phyloP scores from a whole-genome alignment of 2,797 vertebrate genomes.

The Pipistrellus pipistrellus region DNA sequence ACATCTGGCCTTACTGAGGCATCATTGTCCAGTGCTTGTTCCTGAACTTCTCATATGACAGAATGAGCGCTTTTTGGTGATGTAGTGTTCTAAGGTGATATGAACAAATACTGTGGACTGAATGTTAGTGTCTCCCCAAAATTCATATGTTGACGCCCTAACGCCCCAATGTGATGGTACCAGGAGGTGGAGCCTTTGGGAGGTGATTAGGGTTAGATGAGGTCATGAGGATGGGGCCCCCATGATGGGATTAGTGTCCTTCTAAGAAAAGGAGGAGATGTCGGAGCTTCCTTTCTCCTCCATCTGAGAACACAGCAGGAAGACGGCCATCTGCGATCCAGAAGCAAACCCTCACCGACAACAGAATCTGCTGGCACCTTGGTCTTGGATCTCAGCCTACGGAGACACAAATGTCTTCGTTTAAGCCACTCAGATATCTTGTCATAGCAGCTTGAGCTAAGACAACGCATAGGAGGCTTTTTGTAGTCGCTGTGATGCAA shows the following conservation, averaged over 20 bases:
- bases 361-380: neutral
- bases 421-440: neutral
- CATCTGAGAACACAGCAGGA: neutral
- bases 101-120: neutral
- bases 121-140: neutral
- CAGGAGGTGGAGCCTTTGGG: neutral
- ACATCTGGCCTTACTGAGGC: too few species aligned
- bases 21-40: fast-evolving
- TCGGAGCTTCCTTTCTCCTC: too few species aligned
- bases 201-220: neutral
- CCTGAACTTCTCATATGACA: fast-evolving
- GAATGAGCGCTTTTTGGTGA: neutral
- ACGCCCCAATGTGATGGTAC: neutral
- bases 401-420: neutral
- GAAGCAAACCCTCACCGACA: neutral
- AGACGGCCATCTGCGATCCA: too few species aligned
- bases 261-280: neutral
- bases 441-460: neutral
- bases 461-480: neutral
- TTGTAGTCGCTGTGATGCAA: neutral
- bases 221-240: neutral
- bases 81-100: neutral
- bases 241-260: neutral
- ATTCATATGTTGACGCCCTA: neutral
- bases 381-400: neutral